These are phyloP conservation scores for Alethe castanea DNA, from an alignment of 2,113 vertebrate species.

Conservation along the genomic window DNA sequence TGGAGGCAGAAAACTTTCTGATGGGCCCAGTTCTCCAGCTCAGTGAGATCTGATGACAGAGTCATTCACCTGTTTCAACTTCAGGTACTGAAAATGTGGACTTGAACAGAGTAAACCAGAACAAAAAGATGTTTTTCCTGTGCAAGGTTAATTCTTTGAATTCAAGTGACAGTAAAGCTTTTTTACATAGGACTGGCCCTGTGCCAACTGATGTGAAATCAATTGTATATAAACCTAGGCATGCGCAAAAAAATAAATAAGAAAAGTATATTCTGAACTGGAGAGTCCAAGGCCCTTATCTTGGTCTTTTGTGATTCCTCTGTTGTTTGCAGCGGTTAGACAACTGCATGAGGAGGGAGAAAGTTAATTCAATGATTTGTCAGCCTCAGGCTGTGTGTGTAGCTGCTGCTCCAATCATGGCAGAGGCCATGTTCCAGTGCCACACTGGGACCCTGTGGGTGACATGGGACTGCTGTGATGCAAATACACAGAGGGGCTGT, in stretches of 20 bases:
- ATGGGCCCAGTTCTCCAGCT: not conserved
- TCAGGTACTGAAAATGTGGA: not conserved
- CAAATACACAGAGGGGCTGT: not conserved
- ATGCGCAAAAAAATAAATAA: rapidly evolving
- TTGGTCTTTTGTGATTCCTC: not conserved
- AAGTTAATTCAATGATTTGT: not conserved
- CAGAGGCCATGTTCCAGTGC: rapidly evolving
- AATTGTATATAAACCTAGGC: not conserved
- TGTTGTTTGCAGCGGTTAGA: not conserved
- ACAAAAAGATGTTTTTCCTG: not conserved
- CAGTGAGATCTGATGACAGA: not conserved
- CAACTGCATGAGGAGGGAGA: not conserved
- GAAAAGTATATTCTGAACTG: not conserved
- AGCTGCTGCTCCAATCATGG: rapidly evolving
- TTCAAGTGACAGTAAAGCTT: not conserved
- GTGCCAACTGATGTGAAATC: not conserved
- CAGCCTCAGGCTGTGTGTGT: not conserved
- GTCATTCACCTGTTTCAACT: not conserved
- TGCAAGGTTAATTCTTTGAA: not conserved
- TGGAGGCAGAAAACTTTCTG: not conserved
- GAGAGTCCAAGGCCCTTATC: not conserved
- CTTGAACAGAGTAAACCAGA: not conserved
- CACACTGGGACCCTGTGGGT: not conserved
- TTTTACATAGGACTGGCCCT: not conserved
- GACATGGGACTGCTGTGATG: not conserved